Conservation (phyloP, 2,888 invertebrate genomes). For the Drosophila mimica region DNA sequence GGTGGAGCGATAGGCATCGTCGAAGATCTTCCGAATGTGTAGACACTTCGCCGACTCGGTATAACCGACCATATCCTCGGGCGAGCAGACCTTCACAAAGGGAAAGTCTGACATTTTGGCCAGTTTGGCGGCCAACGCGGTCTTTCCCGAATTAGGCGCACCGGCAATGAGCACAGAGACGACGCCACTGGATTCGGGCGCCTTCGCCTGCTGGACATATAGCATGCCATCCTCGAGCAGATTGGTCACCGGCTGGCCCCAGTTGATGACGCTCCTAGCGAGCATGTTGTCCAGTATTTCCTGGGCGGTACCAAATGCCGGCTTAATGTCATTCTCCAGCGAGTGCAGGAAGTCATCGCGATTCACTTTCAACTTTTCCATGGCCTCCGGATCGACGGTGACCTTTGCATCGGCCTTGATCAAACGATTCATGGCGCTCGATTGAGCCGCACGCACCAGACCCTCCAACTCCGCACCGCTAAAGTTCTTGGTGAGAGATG, state of each 20-base stretch:
- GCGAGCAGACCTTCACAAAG: slow-evolving; percentile 98
- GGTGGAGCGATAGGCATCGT: slow-evolving; percentile 98
- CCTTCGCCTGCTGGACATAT: slow-evolving; percentile 94
- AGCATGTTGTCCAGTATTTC: slow-evolving; percentile 95
- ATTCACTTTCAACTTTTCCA: slow-evolving; percentile 94
- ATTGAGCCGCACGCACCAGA: slow-evolving; percentile 96
- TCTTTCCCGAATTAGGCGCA: slow-evolving; percentile 98
- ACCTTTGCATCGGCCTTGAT: slow-evolving; percentile 96
- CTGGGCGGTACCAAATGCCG: slow-evolving; percentile 97
- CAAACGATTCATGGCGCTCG: slow-evolving; percentile 97
- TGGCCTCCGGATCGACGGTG: slow-evolving; percentile 96
- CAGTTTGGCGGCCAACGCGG: slow-evolving; percentile 97
- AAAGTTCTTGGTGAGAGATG: slow-evolving; percentile 95
- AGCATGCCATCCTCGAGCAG: slow-evolving; percentile 97
- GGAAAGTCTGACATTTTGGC: slow-evolving; percentile 99
- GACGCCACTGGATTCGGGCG: slow-evolving; percentile 91
- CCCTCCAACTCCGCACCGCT: slow-evolving; percentile 98
- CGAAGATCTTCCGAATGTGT: slow-evolving; percentile 98
- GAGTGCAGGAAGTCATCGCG: slow-evolving; percentile 95
- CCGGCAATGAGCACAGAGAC: slow-evolving; percentile 97
- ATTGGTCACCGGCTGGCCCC: slow-evolving; percentile 95
- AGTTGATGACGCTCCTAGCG: slow-evolving; percentile 94
- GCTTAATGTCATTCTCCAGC: slow-evolving; percentile 96
- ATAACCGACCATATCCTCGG: slow-evolving; percentile 98
- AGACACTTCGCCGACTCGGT: slow-evolving; percentile 98